These are phyloP conservation scores for Grus americana DNA, from an alignment of 2,113 vertebrate species.

Conservation along the genomic window DNA sequence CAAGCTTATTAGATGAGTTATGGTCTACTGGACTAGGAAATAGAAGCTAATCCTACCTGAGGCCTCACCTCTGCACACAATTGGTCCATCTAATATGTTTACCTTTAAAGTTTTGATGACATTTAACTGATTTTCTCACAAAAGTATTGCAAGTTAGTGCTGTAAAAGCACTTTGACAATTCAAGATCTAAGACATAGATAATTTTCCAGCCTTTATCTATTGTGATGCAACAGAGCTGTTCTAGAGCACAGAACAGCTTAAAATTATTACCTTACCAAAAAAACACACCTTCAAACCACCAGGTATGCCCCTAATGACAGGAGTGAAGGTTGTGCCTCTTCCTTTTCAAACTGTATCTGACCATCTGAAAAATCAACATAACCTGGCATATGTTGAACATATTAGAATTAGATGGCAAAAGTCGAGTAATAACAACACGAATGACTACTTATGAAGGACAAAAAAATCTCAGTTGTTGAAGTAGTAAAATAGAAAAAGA, in stretches of 20 bases:
- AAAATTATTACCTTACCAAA: background rate
- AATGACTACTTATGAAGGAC: background rate
- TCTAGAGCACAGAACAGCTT: background rate
- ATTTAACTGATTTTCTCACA: background rate
- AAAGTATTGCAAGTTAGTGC: background rate
- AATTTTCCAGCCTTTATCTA: background rate
- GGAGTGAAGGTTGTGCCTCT: background rate
- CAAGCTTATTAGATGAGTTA: background rate
- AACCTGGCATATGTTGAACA: background rate
- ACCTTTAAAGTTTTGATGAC: background rate
- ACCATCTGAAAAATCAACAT: background rate
- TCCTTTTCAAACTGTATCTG: background rate
- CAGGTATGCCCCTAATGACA: background rate
- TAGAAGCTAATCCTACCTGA: background rate
- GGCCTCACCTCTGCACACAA: background rate
- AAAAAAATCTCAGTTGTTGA: background rate
- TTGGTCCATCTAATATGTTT: background rate
- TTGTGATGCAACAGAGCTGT: accelerated
- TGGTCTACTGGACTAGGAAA: background rate
- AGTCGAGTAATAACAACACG: background rate
- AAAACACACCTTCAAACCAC: background rate
- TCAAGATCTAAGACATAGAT: background rate
- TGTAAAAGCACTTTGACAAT: background rate
- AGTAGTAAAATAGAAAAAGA: background rate
- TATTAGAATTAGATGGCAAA: background rate